Evolutionary conservation across 2,888 invertebrate species (phyloP).

Genomic region (Cephus nigrinus): DNA sequence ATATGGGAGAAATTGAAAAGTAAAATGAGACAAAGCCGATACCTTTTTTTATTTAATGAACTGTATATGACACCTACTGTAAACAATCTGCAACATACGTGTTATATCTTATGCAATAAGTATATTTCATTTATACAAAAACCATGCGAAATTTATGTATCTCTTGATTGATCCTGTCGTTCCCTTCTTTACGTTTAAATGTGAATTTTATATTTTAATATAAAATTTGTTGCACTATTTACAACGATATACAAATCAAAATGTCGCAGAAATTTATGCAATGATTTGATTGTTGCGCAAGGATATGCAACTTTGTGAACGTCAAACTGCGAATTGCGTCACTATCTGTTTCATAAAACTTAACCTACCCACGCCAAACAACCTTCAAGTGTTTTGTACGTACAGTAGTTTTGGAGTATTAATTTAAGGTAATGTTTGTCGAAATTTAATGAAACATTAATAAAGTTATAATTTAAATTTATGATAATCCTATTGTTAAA

Average conservation of each 20-base stretch:
- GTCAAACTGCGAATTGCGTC: neutral
- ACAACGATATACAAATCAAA: neutral
- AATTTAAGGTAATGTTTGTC: neutral
- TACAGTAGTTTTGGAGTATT: neutral
- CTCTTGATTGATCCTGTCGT: neutral
- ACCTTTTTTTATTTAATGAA: neutral
- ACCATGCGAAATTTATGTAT: neutral
- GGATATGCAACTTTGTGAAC: neutral
- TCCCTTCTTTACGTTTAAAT: neutral
- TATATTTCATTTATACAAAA: neutral
- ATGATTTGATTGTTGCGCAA: neutral
- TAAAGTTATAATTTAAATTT: neutral
- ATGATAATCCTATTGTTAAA: neutral
- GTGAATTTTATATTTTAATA: neutral
- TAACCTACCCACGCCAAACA: neutral
- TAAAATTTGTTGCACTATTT: neutral
- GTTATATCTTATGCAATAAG: neutral
- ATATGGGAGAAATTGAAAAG: slow-evolving; percentile 92
- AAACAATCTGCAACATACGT: neutral
- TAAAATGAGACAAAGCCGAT: slow-evolving; percentile 14
- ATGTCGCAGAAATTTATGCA: neutral
- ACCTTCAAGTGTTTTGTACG: neutral
- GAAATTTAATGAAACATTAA: neutral
- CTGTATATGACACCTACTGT: neutral
- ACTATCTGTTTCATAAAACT: neutral